Percentiles rank a stretch among this genome's conserved stretches.
These are phyloP conservation scores for Apteryx owenii DNA, from an alignment of 2,113 vertebrate genomes.

Conservation along the genomic window DNA sequence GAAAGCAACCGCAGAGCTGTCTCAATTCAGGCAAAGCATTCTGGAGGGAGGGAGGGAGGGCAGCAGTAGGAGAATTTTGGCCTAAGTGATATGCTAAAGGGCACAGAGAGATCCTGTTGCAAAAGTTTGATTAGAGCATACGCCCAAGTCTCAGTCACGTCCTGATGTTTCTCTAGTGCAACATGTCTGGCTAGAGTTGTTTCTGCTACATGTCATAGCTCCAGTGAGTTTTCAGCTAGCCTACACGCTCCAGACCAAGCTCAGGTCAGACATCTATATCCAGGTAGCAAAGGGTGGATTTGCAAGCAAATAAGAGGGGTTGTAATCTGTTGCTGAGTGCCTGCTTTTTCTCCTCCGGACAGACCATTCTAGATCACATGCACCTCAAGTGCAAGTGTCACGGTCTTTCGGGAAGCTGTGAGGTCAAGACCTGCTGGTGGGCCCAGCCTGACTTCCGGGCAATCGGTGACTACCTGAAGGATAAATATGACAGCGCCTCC, in stretches of 20 bases:
- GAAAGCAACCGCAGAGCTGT: neutral
- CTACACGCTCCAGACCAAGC: neutral
- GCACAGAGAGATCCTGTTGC: constrained; percentile 41
- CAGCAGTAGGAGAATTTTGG: neutral
- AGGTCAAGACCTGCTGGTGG: constrained; percentile 99
- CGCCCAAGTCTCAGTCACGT: neutral
- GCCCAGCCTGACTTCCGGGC: constrained; percentile 95
- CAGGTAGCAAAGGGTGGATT: neutral
- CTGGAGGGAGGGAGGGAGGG: neutral
- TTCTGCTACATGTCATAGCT: neutral
- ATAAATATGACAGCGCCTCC: constrained; percentile 98
- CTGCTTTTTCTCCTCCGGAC: neutral
- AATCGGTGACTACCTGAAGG: constrained; percentile 96
- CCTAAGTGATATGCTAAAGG: neutral
- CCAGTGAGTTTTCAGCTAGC: neutral
- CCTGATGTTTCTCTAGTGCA: fast-evolving
- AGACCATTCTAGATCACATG: constrained; percentile 99
- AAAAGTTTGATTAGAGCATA: neutral
- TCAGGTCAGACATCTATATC: neutral
- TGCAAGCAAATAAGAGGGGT: fast-evolving
- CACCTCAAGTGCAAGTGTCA: constrained; percentile 98
- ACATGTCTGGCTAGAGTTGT: fast-evolving
- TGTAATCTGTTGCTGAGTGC: neutral
- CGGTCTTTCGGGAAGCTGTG: constrained; percentile 95
- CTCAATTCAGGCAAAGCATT: neutral